These are phyloP conservation scores for Phalloptychus januarius DNA, from an alignment of 2,797 vertebrate genomes.

Conservation along the genomic window DNA sequence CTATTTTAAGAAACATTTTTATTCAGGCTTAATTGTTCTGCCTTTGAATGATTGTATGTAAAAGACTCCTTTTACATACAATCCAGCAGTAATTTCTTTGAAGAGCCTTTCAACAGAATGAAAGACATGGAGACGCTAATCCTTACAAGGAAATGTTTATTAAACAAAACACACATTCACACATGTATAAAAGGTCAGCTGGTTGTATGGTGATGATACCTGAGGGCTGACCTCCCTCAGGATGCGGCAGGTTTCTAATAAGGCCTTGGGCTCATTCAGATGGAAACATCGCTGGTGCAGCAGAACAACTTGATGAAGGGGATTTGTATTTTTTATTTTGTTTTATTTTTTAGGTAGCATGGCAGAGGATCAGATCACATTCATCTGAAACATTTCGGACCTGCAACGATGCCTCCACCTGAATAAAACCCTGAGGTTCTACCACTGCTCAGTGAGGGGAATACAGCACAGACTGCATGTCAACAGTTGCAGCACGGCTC, in stretches of 20 bases:
- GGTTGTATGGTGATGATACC: constrained; percentile 78
- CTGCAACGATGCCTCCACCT: constrained; percentile 66
- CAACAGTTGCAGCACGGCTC: constrained; percentile 64
- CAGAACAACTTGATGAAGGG: constrained; percentile 39
- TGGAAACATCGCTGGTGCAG: constrained; percentile 66
- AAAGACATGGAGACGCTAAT: constrained; percentile 24
- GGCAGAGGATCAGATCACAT: constrained; percentile 18
- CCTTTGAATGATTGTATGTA: no score
- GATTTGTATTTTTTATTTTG: constrained; percentile 47
- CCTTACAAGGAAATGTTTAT: constrained; percentile 78
- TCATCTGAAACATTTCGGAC: background rate
- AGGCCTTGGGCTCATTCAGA: constrained; percentile 77
- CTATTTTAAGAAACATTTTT: no score
- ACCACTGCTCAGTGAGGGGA: constrained; percentile 71
- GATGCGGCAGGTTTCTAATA: constrained; percentile 79
- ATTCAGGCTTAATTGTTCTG: no score
- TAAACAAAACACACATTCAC: constrained; percentile 80
- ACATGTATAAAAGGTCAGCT: constrained; percentile 83
- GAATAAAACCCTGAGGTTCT: constrained; percentile 68
- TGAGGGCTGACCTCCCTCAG: constrained; percentile 67
- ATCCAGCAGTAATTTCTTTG: background rate
- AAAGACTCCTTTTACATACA: no score
- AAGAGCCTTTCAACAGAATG: background rate
- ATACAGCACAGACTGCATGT: constrained; percentile 63
- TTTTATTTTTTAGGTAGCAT: background rate